Conservation (phyloP, 2,113 vertebrate species). For the Pterocles orientalis region DNA sequence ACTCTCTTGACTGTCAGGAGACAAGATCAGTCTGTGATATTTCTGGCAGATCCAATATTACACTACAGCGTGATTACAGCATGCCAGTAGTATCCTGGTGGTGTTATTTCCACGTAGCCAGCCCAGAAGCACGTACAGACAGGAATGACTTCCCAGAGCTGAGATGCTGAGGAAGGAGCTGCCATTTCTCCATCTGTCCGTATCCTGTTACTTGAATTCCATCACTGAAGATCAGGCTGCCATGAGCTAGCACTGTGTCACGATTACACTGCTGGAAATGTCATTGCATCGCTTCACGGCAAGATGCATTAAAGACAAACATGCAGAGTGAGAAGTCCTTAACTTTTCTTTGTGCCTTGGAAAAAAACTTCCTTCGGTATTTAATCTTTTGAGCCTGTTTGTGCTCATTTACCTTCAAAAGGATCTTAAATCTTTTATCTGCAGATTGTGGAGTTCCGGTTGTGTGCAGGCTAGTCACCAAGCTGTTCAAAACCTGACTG, state of each 20-base stretch:
- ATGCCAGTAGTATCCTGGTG: not conserved
- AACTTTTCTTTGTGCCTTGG: not conserved
- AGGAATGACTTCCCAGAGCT: not conserved
- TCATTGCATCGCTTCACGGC: not conserved
- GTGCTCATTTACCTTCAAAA: not conserved
- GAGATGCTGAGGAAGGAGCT: conserved; percentile 1
- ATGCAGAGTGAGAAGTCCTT: not conserved
- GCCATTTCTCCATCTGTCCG: conserved; percentile 5
- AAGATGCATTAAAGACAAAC: not conserved
- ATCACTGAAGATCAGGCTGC: not conserved
- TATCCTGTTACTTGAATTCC: not conserved
- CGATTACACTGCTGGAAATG: not conserved
- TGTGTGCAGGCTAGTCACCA: not conserved
- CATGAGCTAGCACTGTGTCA: not conserved
- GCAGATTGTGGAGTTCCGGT: not conserved
- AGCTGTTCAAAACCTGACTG: not conserved
- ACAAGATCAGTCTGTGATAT: not conserved
- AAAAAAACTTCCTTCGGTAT: not conserved
- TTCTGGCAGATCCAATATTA: not conserved
- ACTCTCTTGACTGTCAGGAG: not conserved
- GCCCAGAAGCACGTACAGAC: not conserved
- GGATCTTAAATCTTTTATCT: not conserved
- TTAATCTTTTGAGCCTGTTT: not conserved
- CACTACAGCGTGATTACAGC: not conserved
- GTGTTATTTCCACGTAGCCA: not conserved